Evolutionary conservation across 2,797 vertebrate genomes (phyloP), one percentile per base, ranked within the genome.

Genomic region (Sardinella longiceps): DNA sequence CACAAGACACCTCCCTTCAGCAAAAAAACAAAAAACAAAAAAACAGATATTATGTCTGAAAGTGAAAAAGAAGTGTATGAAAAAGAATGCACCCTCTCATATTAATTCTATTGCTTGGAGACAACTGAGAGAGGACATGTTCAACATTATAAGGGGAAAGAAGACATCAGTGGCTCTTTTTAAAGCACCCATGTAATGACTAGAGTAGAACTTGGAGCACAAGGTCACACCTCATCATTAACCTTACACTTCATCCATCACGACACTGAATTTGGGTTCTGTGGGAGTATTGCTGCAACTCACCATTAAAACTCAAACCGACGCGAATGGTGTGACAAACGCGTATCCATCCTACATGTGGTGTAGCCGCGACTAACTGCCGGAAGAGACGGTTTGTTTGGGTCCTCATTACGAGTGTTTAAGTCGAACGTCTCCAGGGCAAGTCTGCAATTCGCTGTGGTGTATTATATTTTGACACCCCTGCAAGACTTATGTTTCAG

Each of bases 381-480:
- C 30, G 12, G 28, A 70, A 33, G 30, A 4, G 63, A 4, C 7
- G 1, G 46, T 0, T 20, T 25, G 25, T 60, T 84, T 82, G 10
- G 84, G n/a, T 15, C 43, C 45, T 77, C 70, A 14, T 51, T 25
- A 80, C n/a, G 39, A 30, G 60, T 58, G 51, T 80, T 84, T 80
- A 9, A 15, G 81, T 50, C 39, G 81, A 37, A n/a, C 43, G n/a
- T n/a, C 33, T 77, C 37, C 33, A 39, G 70, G 70, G 70, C 28
- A 33, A 81, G 20, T 46, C 37, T 80, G 56, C 18, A 43, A 83
- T 84, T 82, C 51, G 82, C 74, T 85, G 80, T 46, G 43, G 85
- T 81, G 56, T 50, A 80, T 82, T 82, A 70, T 43, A 80, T 85
- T 58, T 80, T 10, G 33, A 83, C 30, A 84, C 53, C 66, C 66